Percentiles rank a stretch among this genome's conserved stretches.
Conservation (phyloP, 2,888 invertebrate genomes). For the Apamea anceps region DNA sequence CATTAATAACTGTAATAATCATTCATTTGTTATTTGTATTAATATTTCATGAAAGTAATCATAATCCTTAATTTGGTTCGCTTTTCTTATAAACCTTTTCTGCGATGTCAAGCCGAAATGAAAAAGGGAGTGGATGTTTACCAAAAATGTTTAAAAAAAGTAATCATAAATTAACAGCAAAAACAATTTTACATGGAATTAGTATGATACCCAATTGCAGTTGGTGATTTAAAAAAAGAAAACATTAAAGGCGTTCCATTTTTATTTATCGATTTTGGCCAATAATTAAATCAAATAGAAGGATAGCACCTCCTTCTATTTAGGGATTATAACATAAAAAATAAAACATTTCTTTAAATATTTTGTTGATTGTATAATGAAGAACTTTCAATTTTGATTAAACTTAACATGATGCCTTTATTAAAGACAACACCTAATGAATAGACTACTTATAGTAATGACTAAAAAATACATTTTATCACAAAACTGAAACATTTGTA, state of each 20-base stretch:
- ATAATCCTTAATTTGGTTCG: background rate
- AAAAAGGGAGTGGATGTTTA: background rate
- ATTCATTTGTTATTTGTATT: constrained; percentile 6
- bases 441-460: too few species aligned
- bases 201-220: background rate
- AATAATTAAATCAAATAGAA: background rate
- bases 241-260: background rate
- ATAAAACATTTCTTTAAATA: background rate
- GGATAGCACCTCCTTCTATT: background rate
- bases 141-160: background rate
- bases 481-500: background rate
- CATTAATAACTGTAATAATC: constrained; percentile 20
- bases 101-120: background rate
- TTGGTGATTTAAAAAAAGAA: background rate
- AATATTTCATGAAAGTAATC: background rate
- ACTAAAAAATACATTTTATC: background rate
- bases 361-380: background rate
- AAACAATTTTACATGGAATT: background rate
- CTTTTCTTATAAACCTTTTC: background rate
- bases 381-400: background rate
- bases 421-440: too few species aligned
- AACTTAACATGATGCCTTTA: too few species aligned
- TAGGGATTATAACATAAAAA: background rate
- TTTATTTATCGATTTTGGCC: background rate
- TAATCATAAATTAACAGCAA: background rate